These are phyloP conservation scores for Craseonycteris thonglongyai DNA, from an alignment of 2,113 vertebrate genomes.

Conservation along the genomic window DNA sequence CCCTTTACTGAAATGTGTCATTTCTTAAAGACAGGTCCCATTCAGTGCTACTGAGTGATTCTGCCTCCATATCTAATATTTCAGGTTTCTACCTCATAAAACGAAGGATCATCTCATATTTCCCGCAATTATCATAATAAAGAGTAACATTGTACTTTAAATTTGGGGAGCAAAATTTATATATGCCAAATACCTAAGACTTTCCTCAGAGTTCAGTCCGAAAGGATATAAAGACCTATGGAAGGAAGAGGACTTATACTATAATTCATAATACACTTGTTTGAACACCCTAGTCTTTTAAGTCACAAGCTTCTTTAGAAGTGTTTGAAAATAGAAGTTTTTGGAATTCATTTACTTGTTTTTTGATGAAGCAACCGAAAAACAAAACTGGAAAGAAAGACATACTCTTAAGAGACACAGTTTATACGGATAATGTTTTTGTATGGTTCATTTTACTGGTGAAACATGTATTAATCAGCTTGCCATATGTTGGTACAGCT, in stretches of 20 bases:
- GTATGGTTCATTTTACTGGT: constrained; percentile 6
- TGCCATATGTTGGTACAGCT: constrained; percentile 46
- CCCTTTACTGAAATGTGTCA: background rate
- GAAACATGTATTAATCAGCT: constrained; percentile 27
- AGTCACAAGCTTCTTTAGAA: background rate
- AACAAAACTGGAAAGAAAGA: background rate
- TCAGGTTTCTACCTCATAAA: background rate
- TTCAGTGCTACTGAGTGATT: background rate
- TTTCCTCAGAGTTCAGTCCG: background rate
- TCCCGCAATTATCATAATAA: background rate
- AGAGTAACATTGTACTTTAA: background rate
- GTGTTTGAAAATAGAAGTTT: background rate
- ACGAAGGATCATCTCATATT: background rate
- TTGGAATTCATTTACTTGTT: background rate
- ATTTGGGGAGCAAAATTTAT: background rate
- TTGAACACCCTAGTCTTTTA: background rate
- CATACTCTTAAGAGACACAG: constrained; percentile 5
- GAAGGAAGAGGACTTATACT: background rate
- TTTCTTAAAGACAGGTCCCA: background rate
- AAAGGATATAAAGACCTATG: fast-evolving
- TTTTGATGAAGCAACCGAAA: background rate
- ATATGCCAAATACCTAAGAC: background rate
- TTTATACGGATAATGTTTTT: background rate
- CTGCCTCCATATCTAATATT: background rate
- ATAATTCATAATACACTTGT: background rate